These are phyloP conservation scores for Caenorhabditis remanei DNA, from an alignment of 1,140 invertebrate species.

Conservation along the genomic window DNA sequence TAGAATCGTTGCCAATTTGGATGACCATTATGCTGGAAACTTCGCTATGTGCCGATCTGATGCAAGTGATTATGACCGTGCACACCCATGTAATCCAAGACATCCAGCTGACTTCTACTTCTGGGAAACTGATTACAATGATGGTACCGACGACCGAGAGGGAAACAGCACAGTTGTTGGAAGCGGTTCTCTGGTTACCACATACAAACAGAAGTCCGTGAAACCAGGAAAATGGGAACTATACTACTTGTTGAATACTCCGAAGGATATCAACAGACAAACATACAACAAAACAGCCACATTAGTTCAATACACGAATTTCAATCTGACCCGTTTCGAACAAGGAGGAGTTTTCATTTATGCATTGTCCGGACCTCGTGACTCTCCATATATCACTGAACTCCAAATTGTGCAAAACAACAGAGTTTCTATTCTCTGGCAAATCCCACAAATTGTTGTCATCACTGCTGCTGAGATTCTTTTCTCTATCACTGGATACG, in stretches of 20 bases:
- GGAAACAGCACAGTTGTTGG: not conserved
- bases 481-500: constrained; percentile 76
- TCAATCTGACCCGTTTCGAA: not conserved
- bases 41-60: constrained; percentile 59
- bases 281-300: constrained; percentile 30
- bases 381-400: not conserved
- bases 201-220: constrained; percentile 63
- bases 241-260: constrained; percentile 61
- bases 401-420: constrained; percentile 81
- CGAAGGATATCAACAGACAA: constrained; percentile 57
- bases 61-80: not conserved
- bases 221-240: constrained; percentile 66
- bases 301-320: not conserved
- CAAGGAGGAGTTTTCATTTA: constrained; percentile 67
- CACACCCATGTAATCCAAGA: constrained; percentile 70
- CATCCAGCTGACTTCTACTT: constrained; percentile 71
- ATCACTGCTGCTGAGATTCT: constrained; percentile 77
- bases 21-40: constrained; percentile 48
- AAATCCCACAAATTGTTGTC: constrained; percentile 75
- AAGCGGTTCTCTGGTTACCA: not conserved
- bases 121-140: constrained; percentile 66
- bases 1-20: constrained; percentile 55
- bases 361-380: not conserved
- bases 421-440: constrained; percentile 73
- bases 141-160: constrained; percentile 57